A percentile compares a stretch with the other conserved stretches of the same genome.
These are phyloP conservation scores for Tachina grossa DNA, from an alignment of 2,888 invertebrate species.

Conservation along the genomic window DNA sequence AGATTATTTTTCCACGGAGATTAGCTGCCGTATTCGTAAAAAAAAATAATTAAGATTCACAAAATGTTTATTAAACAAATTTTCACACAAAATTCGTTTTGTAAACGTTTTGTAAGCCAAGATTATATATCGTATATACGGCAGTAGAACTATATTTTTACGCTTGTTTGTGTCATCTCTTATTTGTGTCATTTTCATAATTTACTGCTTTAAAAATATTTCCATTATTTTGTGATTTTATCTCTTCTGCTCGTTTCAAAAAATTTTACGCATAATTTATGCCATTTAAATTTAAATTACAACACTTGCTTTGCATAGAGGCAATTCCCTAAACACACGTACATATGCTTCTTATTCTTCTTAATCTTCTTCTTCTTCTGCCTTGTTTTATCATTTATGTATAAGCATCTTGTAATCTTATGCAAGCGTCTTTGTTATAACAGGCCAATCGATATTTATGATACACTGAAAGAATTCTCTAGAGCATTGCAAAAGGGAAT, in stretches of 20 bases:
- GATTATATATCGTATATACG: too few species aligned
- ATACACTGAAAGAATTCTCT: slow-evolving; percentile 41
- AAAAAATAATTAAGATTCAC: too few species aligned
- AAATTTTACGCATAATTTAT: not conserved
- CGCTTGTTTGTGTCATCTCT: too few species aligned
- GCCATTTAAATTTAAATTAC: slow-evolving; percentile 21
- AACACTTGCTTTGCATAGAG: not conserved
- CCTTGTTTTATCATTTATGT: not conserved
- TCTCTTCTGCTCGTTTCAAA: not conserved
- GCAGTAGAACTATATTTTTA: too few species aligned
- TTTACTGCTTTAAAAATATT: not conserved
- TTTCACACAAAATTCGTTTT: too few species aligned
- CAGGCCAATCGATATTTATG: slow-evolving; percentile 67
- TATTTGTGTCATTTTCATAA: too few species aligned
- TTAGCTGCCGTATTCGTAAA: too few species aligned
- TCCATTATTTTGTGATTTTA: not conserved
- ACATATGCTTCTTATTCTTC: not conserved
- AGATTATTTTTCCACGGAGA: too few species aligned
- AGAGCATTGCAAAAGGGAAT: slow-evolving; percentile 14
- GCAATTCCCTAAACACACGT: not conserved
- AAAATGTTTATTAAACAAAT: too few species aligned
- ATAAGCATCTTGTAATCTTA: slow-evolving; percentile 20
- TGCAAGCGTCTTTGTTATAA: slow-evolving; percentile 49
- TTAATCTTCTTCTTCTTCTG: not conserved
- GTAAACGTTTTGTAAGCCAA: too few species aligned